Evolutionary conservation across 2,888 invertebrate species (phyloP).

Genomic region (Periphyllus acericola): DNA sequence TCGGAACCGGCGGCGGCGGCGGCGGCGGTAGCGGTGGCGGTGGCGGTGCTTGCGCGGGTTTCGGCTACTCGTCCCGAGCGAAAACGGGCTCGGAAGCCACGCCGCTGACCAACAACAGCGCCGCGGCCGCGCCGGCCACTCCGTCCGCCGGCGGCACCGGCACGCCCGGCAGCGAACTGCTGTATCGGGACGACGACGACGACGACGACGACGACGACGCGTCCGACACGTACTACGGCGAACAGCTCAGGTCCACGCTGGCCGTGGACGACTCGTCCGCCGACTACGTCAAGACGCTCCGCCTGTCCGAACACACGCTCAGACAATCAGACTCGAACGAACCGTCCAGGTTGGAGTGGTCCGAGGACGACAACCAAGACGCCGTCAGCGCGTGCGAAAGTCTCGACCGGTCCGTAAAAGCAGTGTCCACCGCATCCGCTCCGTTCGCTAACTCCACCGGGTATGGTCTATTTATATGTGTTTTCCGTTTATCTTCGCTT

Average conservation of each 20-base stretch:
- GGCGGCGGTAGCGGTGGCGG: conserved; percentile 6
- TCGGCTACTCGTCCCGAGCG: conserved; percentile 15
- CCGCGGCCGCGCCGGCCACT: conserved; percentile 67
- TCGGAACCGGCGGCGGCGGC: neutral
- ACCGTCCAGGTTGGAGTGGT: conserved; percentile 41
- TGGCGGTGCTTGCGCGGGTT: neutral
- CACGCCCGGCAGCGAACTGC: conserved; percentile 51
- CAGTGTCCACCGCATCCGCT: neutral
- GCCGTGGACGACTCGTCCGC: conserved; percentile 47
- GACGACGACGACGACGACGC: conserved; percentile 36
- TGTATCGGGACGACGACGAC: conserved; percentile 3
- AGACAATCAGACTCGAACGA: conserved; percentile 60
- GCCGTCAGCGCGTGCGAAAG: conserved; percentile 20
- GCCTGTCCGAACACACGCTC: conserved; percentile 52
- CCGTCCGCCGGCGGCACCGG: conserved; percentile 62
- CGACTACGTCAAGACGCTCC: conserved; percentile 36
- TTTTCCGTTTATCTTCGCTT: neutral
- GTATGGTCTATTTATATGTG: conserved; percentile 28
- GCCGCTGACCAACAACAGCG: conserved; percentile 71
- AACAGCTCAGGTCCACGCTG: conserved; percentile 52
- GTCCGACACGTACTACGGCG: conserved; percentile 46
- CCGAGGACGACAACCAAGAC: neutral
- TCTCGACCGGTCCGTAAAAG: conserved; percentile 23
- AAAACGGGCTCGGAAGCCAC: conserved; percentile 66
- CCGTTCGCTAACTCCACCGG: conserved; percentile 42